Evolutionary conservation across 2,113 vertebrate genomes (phyloP).

Genomic region (Cyrtonyx montezumae): DNA sequence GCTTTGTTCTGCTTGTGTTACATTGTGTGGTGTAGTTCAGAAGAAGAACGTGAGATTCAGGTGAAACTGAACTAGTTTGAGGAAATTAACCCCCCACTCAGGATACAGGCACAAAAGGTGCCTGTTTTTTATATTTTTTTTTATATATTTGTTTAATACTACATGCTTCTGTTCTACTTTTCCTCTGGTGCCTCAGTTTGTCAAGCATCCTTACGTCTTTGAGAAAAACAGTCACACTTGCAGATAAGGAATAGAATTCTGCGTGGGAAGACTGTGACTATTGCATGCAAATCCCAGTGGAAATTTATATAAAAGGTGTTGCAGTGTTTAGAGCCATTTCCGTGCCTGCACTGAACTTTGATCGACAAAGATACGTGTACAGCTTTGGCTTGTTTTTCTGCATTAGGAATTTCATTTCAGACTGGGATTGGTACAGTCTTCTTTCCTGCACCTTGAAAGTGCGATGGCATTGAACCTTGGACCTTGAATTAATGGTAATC

Average conservation of each 20-base stretch:
- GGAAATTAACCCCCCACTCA: not conserved
- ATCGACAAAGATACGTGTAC: fast-evolving
- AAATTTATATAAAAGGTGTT: not conserved
- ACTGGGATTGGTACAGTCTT: not conserved
- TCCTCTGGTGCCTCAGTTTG: not conserved
- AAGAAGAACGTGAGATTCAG: not conserved
- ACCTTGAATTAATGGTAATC: not conserved
- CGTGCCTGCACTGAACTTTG: not conserved
- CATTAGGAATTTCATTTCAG: not conserved
- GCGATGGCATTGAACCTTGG: not conserved
- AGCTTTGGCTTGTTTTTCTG: not conserved
- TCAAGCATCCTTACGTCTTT: not conserved
- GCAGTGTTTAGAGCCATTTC: not conserved
- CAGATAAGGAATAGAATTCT: not conserved
- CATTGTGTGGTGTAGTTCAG: not conserved
- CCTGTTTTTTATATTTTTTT: not conserved
- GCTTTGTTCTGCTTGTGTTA: not conserved
- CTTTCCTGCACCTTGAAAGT: not conserved
- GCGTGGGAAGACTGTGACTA: not conserved
- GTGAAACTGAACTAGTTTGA: not conserved
- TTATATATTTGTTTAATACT: not conserved
- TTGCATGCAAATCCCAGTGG: not conserved
- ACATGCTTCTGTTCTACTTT: not conserved
- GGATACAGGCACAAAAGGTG: not conserved
- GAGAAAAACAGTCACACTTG: not conserved